Evolutionary conservation across 2,113 vertebrate species (phyloP).

Genomic region (Scatophagus argus): DNA sequence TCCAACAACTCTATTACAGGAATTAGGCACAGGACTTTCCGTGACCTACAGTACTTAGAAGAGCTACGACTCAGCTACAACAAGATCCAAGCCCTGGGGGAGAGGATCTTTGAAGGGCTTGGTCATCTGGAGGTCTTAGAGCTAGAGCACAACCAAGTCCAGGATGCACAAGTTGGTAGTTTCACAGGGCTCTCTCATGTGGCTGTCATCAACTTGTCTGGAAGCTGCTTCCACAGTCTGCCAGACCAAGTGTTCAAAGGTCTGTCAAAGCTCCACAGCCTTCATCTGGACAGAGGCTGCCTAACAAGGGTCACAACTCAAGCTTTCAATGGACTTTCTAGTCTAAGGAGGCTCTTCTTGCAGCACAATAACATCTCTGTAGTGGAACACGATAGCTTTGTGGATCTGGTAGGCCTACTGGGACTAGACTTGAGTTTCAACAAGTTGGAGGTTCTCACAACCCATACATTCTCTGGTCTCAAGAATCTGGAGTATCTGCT

Average conservation of each 20-base stretch:
- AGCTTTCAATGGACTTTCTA: slow-evolving; percentile 88
- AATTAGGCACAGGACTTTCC: slow-evolving; percentile 90
- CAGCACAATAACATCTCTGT: slow-evolving; percentile 86
- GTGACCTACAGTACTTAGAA: slow-evolving; percentile 93
- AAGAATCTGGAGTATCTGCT: slow-evolving; percentile 92
- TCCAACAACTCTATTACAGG: slow-evolving; percentile 89
- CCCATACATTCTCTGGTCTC: slow-evolving; percentile 86
- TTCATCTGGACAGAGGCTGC: slow-evolving; percentile 93
- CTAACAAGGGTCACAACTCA: slow-evolving; percentile 84
- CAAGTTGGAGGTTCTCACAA: slow-evolving; percentile 84
- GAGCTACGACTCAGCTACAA: slow-evolving; percentile 93
- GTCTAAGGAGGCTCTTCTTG: slow-evolving; percentile 92
- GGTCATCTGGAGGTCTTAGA: slow-evolving; percentile 91
- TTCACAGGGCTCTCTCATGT: slow-evolving; percentile 90
- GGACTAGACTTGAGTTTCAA: slow-evolving; percentile 93
- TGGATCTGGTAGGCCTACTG: slow-evolving; percentile 86
- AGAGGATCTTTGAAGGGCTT: slow-evolving; percentile 91
- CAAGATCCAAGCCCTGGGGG: slow-evolving; percentile 84
- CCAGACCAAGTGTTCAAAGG: slow-evolving; percentile 90
- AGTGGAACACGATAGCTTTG: slow-evolving; percentile 90
- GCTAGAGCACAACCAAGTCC: slow-evolving; percentile 92
- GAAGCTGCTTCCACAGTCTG: slow-evolving; percentile 89
- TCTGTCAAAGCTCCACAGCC: slow-evolving; percentile 91
- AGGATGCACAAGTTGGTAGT: slow-evolving; percentile 85
- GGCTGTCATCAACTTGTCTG: slow-evolving; percentile 93